Evolutionary conservation across 2,113 vertebrate genomes (phyloP).

Genomic region (Entomyzon cyanotis): DNA sequence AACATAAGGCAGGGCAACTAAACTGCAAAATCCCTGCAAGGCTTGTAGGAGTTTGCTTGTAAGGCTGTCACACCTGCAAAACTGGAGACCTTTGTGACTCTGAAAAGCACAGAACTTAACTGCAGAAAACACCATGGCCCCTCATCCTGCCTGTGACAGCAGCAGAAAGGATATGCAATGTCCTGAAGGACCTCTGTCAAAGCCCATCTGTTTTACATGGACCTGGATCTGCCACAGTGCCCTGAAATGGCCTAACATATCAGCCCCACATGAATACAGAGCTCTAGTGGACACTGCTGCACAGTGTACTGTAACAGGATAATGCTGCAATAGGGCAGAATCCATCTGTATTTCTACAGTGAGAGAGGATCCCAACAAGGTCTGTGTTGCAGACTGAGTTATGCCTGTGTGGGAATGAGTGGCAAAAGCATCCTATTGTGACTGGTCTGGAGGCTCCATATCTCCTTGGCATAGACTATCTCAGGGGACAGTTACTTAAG

Average conservation of each 20-base stretch:
- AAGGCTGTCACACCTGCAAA: background rate
- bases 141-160: background rate
- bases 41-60: background rate
- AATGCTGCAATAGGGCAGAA: too few relatives aligned
- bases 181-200: background rate
- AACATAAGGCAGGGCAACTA: background rate
- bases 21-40: background rate
- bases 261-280: background rate
- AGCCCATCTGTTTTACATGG: background rate
- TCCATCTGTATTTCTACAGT: background rate
- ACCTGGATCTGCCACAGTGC: background rate
- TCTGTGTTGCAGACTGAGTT: background rate
- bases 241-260: background rate
- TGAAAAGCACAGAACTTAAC: background rate
- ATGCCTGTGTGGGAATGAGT: background rate
- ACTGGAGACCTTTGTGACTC: background rate
- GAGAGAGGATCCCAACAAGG: background rate
- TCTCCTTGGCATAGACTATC: background rate
- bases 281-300: background rate
- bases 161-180: background rate
- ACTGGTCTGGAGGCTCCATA: background rate
- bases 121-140: fast-evolving
- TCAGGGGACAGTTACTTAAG: background rate
- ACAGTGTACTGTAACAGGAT: background rate
- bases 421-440: background rate